Evolutionary conservation across 2,888 invertebrate genomes (phyloP), one percentile per base, ranked within the genome.

Genomic region (Conus canariensis): DNA sequence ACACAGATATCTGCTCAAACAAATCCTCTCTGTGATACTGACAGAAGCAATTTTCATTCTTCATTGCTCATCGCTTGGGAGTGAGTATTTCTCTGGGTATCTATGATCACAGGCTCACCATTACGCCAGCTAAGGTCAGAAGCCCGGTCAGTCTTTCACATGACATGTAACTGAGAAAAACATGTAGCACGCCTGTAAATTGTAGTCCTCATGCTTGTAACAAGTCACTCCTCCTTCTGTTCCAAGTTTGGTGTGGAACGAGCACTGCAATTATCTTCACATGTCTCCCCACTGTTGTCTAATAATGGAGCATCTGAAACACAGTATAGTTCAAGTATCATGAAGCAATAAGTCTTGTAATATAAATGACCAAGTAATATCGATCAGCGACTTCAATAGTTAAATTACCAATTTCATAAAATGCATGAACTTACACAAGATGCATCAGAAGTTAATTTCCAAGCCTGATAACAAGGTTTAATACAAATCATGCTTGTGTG

Each of bases 271-370:
- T 85, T 80, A 45, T 91, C 90, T 60, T 88, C 90, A 59, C 85
- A 85, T 22, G 59, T 90, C 45, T 88, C 90, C n/a, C 91, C 89
- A 70, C 88, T 93, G 87, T 91, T 93, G 64, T 93, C 94, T 87
- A 94, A 90, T 86, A 94, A 91, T 74, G 94, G 94, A 22, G 92
- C 94, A 92, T 94, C 94, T 94, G 92, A 58, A 93, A 22, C 89
- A 83, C 45, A 56, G 14, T 85, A 22, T 14, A 59, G 45, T 19
- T 56, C 64, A 64, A 14, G 64, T 14, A 64, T 64, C 16, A 16
- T 64, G 1, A 64, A 64, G 64, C 64, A 64, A 45, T 45, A 45
- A 45, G 45, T 45, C 45, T 45, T 45, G 45, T 4, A 45, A 86
- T 9, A 86, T 8, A 83, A 83, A 16, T n/a, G 64, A 64, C 12